Evolutionary conservation across 1,140 invertebrate species (phyloP), one percentile per base, ranked within the genome.

Genomic region (Drosophila pectinifera): DNA sequence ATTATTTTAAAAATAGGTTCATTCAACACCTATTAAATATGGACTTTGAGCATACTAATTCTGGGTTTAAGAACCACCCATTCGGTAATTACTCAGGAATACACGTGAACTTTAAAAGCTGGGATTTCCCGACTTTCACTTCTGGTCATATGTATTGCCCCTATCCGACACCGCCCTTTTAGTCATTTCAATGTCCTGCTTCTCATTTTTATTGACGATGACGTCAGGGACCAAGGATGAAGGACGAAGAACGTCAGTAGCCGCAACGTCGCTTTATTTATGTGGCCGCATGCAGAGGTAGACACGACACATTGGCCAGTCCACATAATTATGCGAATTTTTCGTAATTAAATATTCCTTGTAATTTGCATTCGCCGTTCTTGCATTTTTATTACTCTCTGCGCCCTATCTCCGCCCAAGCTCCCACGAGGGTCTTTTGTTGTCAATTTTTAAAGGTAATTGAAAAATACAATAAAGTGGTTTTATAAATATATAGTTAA

Each of bases 281-380:
- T 88, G 84, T 68, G 76, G 48, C 84, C 79, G 69, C 79, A 64
- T 48, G 38, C 48, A 24, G 14, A 20, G 36, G 31, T 36, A 18
- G 39, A 39, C 36, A 36, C 63, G 65, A 70, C 65, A 48, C 28
- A 41, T 43, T 62, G 83, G 67, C 63, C 68, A 43, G 65, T 76
- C 55, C 79, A 89, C 83, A 88, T 86, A 88, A 86, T 88, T 89
- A 88, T 88, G 83, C 83, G 79, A 78, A 79, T 88, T 88, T 88
- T 88, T 89, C 77, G 83, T 88, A 88, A 88, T 88, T 88, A 88
- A 88, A 88, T 88, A 88, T 88, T 88, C 83, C 83, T 83, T 88
- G 83, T 88, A 88, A 88, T 88, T 88, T 88, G 80, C 83, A 88
- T 89, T 78, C 80, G 67, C 68, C 54, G 69, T 67, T 55, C 70